phyloP scores from a whole-genome alignment of 2,888 invertebrate species.

The Drosophila affinis region DNA sequence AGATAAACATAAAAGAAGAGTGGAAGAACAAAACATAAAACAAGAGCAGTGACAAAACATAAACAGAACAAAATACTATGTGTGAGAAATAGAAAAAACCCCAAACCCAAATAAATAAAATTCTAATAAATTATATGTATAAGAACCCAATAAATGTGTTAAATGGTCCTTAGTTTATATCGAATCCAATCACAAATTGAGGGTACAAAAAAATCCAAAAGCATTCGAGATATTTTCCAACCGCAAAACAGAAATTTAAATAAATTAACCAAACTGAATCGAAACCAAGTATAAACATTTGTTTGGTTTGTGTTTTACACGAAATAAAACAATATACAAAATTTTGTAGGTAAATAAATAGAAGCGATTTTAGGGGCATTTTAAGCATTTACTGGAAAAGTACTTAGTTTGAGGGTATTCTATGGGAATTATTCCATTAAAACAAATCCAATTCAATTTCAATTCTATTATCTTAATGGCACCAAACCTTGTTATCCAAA shows the following conservation, averaged over 20 bases:
- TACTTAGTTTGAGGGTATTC: too few species aligned
- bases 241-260: neutral
- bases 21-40: slow-evolving; percentile 21
- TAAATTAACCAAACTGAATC: too few species aligned
- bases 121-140: slow-evolving; percentile 21
- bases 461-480: neutral
- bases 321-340: neutral
- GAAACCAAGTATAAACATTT: neutral
- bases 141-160: slow-evolving; percentile 41
- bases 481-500: neutral
- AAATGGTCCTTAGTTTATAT: slow-evolving; percentile 51
- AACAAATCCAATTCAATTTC: neutral
- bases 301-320: neutral
- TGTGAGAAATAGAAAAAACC: slow-evolving; percentile 13
- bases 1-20: slow-evolving; percentile 24
- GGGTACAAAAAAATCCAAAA: slow-evolving; percentile 58
- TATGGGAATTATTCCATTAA: neutral
- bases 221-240: neutral
- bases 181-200: slow-evolving; percentile 55
- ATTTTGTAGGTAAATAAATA: neutral
- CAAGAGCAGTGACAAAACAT: slow-evolving; percentile 28
- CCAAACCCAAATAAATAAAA: slow-evolving; percentile 16
- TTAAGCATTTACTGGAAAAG: too few species aligned
- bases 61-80: slow-evolving; percentile 30
- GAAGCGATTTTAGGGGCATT: neutral